Evolutionary conservation across 1,140 invertebrate species (phyloP).

Genomic region (Mamestra configurata): DNA sequence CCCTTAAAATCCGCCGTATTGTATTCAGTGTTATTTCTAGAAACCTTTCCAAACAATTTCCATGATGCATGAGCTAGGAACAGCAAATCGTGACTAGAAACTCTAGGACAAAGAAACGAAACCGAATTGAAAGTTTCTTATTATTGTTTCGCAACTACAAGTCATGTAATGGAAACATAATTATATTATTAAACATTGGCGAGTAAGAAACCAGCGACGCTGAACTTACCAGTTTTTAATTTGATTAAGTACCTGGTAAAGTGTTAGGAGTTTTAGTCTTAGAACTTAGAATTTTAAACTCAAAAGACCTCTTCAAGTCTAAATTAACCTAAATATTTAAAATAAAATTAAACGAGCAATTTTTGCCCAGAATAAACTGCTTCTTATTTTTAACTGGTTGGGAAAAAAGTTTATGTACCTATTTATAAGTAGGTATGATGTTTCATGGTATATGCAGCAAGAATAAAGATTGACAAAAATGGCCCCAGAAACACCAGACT

Average conservation of each 20-base stretch:
- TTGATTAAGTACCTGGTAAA: slow-evolving; percentile 3
- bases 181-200: slow-evolving; percentile 28
- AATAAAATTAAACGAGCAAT: not conserved
- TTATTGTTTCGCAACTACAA: slow-evolving; percentile 39
- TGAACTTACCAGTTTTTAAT: not conserved
- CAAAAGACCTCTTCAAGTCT: not conserved
- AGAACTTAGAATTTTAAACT: not conserved
- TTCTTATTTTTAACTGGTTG: no score
- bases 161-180: slow-evolving; percentile 41
- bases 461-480: no score
- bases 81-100: slow-evolving; percentile 42
- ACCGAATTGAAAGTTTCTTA: slow-evolving; percentile 36
- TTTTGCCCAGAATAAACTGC: not conserved
- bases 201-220: not conserved
- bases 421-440: no score
- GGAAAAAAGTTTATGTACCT: no score
- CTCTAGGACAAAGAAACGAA: slow-evolving; percentile 30
- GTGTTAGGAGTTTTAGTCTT: not conserved
- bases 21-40: slow-evolving; percentile 13
- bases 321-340: not conserved
- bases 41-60: slow-evolving; percentile 41
- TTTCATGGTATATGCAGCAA: no score
- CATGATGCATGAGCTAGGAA: slow-evolving; percentile 42
- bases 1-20: not conserved
- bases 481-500: not conserved